Percentiles rank a stretch among this genome's conserved stretches.
phyloP scores from a whole-genome alignment of 2,113 vertebrate genomes.

The Puffinus mauretanicus region DNA sequence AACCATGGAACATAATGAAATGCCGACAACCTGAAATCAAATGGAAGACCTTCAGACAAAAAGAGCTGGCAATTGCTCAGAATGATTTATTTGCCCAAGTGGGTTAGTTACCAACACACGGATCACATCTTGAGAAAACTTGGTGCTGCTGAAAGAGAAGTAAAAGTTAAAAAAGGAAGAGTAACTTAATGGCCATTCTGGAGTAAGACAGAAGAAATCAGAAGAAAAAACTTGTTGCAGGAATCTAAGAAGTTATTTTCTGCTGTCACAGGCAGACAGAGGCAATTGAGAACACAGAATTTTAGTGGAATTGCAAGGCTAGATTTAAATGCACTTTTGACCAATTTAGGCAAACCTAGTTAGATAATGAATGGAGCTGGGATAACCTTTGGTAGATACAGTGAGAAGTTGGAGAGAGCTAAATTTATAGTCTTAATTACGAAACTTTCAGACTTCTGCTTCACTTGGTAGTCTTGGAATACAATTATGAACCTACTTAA shows the following conservation, averaged over 20 bases:
- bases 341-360: background rate
- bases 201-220: background rate
- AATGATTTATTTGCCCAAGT: background rate
- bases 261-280: background rate
- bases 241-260: background rate
- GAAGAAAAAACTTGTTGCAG: background rate
- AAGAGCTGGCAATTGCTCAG: background rate
- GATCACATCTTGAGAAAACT: background rate
- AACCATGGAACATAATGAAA: background rate
- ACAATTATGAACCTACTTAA: background rate
- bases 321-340: background rate
- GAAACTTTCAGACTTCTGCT: background rate
- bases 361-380: background rate
- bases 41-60: background rate
- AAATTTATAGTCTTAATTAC: background rate
- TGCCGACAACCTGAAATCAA: background rate
- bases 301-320: background rate
- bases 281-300: background rate
- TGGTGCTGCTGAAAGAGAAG: background rate
- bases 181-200: background rate
- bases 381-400: background rate
- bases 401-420: background rate
- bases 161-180: background rate
- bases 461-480: background rate
- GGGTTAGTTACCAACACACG: background rate